Evolutionary conservation across 2,113 vertebrate species (phyloP), one percentile per base, ranked within the genome.

Genomic region (Numenius arquata): DNA sequence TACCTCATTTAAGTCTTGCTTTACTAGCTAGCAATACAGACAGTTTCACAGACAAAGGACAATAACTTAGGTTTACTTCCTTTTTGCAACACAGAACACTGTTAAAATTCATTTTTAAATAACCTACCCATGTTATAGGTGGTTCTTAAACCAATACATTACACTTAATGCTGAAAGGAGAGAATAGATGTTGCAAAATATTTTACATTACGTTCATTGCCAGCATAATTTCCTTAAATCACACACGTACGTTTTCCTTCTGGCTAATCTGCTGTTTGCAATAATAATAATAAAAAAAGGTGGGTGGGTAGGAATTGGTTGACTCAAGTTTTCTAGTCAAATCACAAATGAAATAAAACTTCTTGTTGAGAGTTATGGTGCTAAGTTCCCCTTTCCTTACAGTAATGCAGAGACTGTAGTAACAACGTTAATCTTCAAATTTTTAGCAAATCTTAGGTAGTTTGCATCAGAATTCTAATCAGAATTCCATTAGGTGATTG

Each of bases 91-190:
- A 12, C 40, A n/a, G 10, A 66, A 13, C 29, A 41, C 21, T 29
- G 27, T 55, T 80, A 84, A 71, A 95, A 89, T 23, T 22, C 0
- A 67, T 76, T 92, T 87, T 21, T 72, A 90, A 91, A 86, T 89
- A 89, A 48, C 21, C 36, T 93, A 25, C 11, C n/a, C 90, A 16
- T 41, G 68, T 53, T 84, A 73, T 8, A 81, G 55, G 40, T 7
- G 55, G 36, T 88, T 91, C 55, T 85, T 22, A 56, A 79, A 88
- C 47, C 22, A 72, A 68, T 59, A 12, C 15, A 36, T 94, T 91
- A 20, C 6, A 45, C 29, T 91, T 89, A 56, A 15, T 27, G 21
- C 68, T 34, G 27, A 59, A 88, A 78, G 29, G n/a, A 95, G 30
- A 83, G 61, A 87, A 56, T 40, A 72, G 70, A 59, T 79, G 8